Evolutionary conservation across 2,888 invertebrate species (phyloP).

Genomic region (Drosophila formosana): DNA sequence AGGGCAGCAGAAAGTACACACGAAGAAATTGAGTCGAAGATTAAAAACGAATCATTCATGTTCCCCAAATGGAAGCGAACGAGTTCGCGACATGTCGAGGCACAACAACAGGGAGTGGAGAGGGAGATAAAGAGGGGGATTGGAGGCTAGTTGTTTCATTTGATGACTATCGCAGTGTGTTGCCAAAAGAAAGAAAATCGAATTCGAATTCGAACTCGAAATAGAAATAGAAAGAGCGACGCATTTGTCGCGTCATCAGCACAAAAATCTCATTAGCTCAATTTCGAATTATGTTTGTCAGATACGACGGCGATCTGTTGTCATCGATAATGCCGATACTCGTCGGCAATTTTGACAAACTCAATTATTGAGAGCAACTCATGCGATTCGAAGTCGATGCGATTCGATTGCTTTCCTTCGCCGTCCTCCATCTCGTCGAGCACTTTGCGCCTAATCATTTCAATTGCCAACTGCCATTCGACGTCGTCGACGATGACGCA

Average conservation of each 20-base stretch:
- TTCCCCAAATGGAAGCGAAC: conserved; percentile 54
- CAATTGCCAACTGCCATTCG: conserved; percentile 64
- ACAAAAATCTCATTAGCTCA: conserved; percentile 66
- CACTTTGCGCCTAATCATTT: conserved; percentile 75
- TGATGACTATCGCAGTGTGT: conserved; percentile 48
- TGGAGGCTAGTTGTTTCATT: conserved; percentile 19
- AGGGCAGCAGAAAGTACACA: conserved; percentile 35
- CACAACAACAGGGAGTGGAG: neutral
- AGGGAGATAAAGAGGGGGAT: neutral
- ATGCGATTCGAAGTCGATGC: neutral
- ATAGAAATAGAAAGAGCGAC: neutral
- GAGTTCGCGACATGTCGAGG: conserved; percentile 23
- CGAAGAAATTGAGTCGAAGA: conserved; percentile 67
- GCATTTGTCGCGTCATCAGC: conserved; percentile 45
- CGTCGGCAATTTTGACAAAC: conserved; percentile 45
- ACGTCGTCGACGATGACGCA: conserved; percentile 2
- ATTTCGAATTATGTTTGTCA: conserved; percentile 56
- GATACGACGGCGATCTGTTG: conserved; percentile 37
- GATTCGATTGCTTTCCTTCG: conserved; percentile 1
- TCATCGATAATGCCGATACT: conserved; percentile 35
- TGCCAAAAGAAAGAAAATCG: conserved; percentile 38
- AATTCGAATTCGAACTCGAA: neutral
- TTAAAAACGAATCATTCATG: conserved; percentile 79
- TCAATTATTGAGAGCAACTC: conserved; percentile 47
- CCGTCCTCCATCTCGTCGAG: conserved; percentile 36